Percentiles rank a stretch among this genome's conserved stretches.
These are phyloP conservation scores for Anguilla marmorata DNA, from an alignment of 2,797 vertebrate species.

Conservation along the genomic window DNA sequence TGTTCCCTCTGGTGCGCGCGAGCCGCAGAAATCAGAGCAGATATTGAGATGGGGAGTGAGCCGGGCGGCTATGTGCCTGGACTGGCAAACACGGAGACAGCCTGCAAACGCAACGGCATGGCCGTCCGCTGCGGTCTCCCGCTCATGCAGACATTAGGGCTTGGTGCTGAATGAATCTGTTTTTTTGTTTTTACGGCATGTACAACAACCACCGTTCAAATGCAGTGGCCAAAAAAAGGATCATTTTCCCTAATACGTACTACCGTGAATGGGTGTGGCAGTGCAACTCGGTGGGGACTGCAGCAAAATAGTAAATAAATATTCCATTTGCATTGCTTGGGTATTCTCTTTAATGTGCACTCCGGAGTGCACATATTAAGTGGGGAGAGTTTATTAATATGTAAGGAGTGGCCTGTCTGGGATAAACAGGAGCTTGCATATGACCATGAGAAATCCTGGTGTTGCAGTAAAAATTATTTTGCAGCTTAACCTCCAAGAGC, in stretches of 20 bases:
- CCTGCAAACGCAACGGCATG: neutral
- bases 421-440: neutral
- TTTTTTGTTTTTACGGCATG: neutral
- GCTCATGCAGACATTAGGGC: neutral
- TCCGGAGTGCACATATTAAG: conserved; percentile 42
- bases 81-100: conserved; percentile 20
- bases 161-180: neutral
- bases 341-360: conserved; percentile 45
- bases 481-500: neutral
- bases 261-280: neutral
- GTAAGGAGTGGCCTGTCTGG: conserved; percentile 34
- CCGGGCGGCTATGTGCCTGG: conserved; percentile 27
- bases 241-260: neutral
- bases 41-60: conserved; percentile 34
- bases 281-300: conserved; percentile 24
- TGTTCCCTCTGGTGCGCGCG: conserved; percentile 26
- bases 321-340: conserved; percentile 45
- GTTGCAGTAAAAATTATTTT: neutral
- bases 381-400: conserved; percentile 44
- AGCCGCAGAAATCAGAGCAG: conserved; percentile 30
- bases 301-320: conserved; percentile 44
- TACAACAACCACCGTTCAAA: neutral
- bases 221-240: neutral
- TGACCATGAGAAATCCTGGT: neutral
- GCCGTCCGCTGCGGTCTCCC: neutral